phyloP scores from a whole-genome alignment of 1,140 invertebrate genomes.

The Danaus melanippus region DNA sequence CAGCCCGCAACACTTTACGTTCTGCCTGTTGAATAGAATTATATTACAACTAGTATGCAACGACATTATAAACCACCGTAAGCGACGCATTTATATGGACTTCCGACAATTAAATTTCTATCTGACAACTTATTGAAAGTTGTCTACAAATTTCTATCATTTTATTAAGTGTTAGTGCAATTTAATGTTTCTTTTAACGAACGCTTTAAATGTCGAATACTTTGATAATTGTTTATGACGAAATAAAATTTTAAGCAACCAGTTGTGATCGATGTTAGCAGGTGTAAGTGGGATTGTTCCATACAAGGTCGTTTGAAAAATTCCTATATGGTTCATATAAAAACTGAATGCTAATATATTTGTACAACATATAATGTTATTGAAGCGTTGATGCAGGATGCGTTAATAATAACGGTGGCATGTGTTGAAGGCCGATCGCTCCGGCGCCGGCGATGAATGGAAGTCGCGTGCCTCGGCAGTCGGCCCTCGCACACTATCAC shows the following conservation, averaged over 20 bases:
- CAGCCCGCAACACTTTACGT: conserved; percentile 27
- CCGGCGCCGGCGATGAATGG: conserved; percentile 47
- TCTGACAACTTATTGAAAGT: no score
- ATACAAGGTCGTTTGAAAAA: conserved; percentile 5
- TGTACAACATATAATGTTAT: no score
- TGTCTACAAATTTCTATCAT: no score
- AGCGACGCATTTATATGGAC: not conserved
- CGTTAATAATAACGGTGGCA: conserved; percentile 42
- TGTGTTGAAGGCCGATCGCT: conserved; percentile 38
- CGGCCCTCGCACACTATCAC: conserved; percentile 29
- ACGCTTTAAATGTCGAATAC: no score
- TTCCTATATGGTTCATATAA: no score
- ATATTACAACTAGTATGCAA: no score
- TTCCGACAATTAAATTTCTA: conserved; percentile 1
- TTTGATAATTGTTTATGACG: no score
- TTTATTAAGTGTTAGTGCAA: no score
- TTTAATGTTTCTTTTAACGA: no score
- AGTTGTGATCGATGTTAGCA: conserved; percentile 13
- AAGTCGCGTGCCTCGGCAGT: conserved; percentile 43
- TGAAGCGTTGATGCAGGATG: conserved; percentile 26
- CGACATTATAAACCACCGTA: no score
- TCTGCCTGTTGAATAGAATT: conserved; percentile 33
- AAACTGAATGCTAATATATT: no score
- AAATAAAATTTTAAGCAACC: no score
- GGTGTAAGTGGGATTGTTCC: conserved; percentile 18